Evolutionary conservation across 2,113 vertebrate species (phyloP).

Genomic region (Petaurus breviceps): DNA sequence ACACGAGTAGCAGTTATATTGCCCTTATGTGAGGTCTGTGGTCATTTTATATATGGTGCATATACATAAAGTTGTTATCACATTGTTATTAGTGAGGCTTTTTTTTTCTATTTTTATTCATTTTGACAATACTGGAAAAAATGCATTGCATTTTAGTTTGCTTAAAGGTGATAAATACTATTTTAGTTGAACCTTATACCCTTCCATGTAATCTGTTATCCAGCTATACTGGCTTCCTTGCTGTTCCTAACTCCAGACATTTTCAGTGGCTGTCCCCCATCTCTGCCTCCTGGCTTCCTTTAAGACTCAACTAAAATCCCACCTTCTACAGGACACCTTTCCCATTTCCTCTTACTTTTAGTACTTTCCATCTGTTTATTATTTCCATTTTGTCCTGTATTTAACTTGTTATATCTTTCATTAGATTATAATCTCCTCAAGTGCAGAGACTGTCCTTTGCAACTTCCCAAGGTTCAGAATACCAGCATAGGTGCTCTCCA

Average conservation of each 20-base stretch:
- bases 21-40: background rate
- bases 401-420: background rate
- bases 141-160: background rate
- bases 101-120: slow-evolving; percentile 31
- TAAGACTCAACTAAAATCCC: background rate
- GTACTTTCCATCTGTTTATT: background rate
- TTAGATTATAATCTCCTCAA: background rate
- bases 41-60: background rate
- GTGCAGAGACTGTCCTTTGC: background rate
- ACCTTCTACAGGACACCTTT: background rate
- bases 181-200: background rate
- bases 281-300: background rate
- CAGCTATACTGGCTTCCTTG: background rate
- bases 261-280: background rate
- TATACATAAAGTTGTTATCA: background rate
- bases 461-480: too few species aligned
- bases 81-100: background rate
- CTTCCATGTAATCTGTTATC: background rate
- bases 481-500: too few species aligned
- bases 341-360: background rate
- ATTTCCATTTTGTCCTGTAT: background rate
- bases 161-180: too few species aligned
- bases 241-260: background rate
- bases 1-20: background rate
- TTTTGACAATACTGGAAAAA: slow-evolving; percentile 15